Base-by-base conservation (phyloP, 1,140 invertebrate species). In the Scaptomyza pallida region DNA sequence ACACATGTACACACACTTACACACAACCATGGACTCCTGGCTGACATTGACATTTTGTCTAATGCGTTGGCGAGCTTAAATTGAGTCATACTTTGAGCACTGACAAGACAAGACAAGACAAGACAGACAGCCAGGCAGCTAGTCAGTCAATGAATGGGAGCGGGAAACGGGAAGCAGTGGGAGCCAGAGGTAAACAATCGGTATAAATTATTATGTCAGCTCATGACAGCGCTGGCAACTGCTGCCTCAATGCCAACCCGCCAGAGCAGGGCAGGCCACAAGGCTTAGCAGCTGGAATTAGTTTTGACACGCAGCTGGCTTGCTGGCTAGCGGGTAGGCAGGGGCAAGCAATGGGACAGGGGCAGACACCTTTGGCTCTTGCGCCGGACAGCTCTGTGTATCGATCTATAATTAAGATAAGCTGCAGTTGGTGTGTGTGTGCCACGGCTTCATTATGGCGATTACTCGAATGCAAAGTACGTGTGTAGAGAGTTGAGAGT, bases 331-430 rank as follows among this genome's bases (percentile, higher is more conserved):
- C 15, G 3, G 26, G 16, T 9, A 9, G 43, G 23, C 1, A 10
- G 17, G 10, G 10, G 45, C 45, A 23, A 26, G n/a, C 9, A 35
- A 12, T 19, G 45, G 45, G 45, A 69, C 75, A 72, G 35, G 48
- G 50, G 19, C 35, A 45, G 56, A 52, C 50, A 60, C 41, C 65
- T 56, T 33, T 50, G 44, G 40, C 54, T 16, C 26, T 55, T 54
- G 44, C n/a, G 35, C 19, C 21, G 15, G 33, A 13, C 35, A 21
- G 52, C 54, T 57, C 30, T 57, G 72, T 77, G 73, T 71, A 85
- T 85, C 62, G 81, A 85, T 85, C 81, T 77, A 74, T 85, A 85
- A 85, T 85, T 86, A 86, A 85, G 81, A 85, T 85, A 85, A 86
- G 63, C 47, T 60, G 26, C 48, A 17, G 72, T 54, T 43, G 30